These are phyloP conservation scores for Pantherophis alleghaniensis DNA, from an alignment of 2,797 vertebrate genomes.

Conservation along the genomic window DNA sequence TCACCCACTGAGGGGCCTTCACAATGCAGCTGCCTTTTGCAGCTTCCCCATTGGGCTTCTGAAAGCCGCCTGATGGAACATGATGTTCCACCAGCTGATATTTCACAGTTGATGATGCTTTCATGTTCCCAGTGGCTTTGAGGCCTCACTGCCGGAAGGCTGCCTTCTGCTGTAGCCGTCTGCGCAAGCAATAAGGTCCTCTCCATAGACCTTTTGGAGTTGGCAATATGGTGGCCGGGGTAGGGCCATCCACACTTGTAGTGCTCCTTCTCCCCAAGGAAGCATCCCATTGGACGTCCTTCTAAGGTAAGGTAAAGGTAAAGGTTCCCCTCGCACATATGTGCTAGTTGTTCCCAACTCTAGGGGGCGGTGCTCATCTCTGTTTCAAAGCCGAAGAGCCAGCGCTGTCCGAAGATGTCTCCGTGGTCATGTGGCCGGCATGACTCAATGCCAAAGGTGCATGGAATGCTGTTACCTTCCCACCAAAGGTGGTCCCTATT, in stretches of 20 bases:
- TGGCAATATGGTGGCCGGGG: neutral
- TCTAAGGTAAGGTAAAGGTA: no score
- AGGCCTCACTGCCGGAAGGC: neutral
- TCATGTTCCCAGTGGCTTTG: neutral
- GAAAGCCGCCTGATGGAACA: neutral
- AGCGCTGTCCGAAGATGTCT: no score
- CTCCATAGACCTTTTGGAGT: neutral
- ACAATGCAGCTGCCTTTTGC: neutral
- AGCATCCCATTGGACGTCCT: neutral
- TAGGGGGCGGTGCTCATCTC: no score
- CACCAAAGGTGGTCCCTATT: no score
- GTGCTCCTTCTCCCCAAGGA: neutral
- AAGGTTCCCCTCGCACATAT: no score
- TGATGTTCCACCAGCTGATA: neutral
- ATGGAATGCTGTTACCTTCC: no score
- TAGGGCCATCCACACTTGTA: neutral
- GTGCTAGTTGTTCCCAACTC: no score
- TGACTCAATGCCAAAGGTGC: no score
- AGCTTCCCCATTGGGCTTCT: neutral
- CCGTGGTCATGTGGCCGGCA: no score
- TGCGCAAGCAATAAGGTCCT: neutral
- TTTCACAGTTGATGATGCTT: neutral
- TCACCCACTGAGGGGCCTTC: neutral
- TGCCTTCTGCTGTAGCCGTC: neutral
- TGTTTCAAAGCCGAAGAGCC: no score